phyloP scores from a whole-genome alignment of 2,797 vertebrate genomes.

The Sebastes hubbsi region DNA sequence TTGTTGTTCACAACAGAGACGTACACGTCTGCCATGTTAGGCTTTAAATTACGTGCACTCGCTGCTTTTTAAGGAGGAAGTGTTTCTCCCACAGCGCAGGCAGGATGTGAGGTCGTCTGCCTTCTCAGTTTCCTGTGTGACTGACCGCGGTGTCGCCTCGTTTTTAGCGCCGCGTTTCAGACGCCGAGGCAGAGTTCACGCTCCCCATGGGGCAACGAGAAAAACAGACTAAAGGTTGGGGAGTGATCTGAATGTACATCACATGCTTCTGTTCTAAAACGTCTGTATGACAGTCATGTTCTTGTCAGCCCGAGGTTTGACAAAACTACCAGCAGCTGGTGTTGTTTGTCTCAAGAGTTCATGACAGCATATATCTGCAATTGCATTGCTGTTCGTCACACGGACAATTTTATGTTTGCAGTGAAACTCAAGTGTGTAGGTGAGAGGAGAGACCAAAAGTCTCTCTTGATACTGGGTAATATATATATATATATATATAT shows the following conservation, averaged over 20 bases:
- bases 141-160: constrained; percentile 63
- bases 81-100: constrained; percentile 69
- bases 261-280: no score
- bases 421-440: constrained; percentile 1
- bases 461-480: background rate
- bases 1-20: background rate
- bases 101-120: constrained; percentile 81
- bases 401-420: constrained; percentile 8
- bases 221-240: constrained; percentile 22
- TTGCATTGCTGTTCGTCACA: background rate
- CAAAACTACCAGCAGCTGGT: background rate
- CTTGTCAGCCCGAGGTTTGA: no score
- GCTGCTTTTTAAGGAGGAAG: constrained; percentile 64
- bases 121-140: constrained; percentile 78
- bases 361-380: constrained; percentile 7
- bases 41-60: constrained; percentile 33
- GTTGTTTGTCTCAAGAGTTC: background rate
- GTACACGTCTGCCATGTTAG: constrained; percentile 11
- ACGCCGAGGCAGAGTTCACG: constrained; percentile 38
- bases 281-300: no score
- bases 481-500: background rate
- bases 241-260: constrained; percentile 30
- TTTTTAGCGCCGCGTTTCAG: constrained; percentile 42
- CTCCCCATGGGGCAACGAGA: constrained; percentile 17
- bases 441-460: background rate